These are phyloP conservation scores for Vannuccia rotundouncinata DNA, from an alignment of 2,888 invertebrate species.

Conservation along the genomic window DNA sequence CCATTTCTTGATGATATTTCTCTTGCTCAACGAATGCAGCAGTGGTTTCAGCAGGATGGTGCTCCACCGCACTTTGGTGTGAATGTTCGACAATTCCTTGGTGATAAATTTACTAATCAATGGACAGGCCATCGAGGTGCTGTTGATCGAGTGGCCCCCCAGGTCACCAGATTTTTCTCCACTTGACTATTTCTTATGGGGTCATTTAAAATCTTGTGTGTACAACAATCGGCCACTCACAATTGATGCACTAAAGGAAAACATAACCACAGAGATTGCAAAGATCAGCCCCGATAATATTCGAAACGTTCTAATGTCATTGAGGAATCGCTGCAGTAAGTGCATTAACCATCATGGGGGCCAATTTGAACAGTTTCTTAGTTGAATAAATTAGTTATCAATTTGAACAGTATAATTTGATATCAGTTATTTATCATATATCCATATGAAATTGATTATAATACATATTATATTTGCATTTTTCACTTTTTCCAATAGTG, in stretches of 20 bases:
- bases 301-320: not conserved
- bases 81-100: constrained; percentile 25
- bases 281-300: not conserved
- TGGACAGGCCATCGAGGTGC: constrained; percentile 18
- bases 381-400: too few species aligned
- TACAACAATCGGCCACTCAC: constrained; percentile 9
- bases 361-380: constrained; percentile 16
- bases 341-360: not conserved
- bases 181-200: constrained; percentile 22
- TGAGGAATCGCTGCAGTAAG: not conserved
- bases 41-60: constrained; percentile 13
- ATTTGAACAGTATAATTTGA: too few species aligned
- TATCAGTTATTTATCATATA: too few species aligned
- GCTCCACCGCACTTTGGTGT: constrained; percentile 31
- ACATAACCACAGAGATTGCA: constrained; percentile 15
- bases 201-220: constrained; percentile 16
- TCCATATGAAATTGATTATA: too few species aligned
- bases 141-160: constrained; percentile 25
- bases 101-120: not conserved
- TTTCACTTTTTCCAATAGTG: too few species aligned
- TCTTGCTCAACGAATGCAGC: not conserved
- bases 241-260: not conserved
- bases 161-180: constrained; percentile 11
- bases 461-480: too few species aligned
- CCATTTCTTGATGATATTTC: not conserved